A percentile compares a stretch with the other conserved stretches of the same genome.
These are phyloP conservation scores for Acrocephalus arundinaceus DNA, from an alignment of 2,113 vertebrate genomes.

Conservation along the genomic window DNA sequence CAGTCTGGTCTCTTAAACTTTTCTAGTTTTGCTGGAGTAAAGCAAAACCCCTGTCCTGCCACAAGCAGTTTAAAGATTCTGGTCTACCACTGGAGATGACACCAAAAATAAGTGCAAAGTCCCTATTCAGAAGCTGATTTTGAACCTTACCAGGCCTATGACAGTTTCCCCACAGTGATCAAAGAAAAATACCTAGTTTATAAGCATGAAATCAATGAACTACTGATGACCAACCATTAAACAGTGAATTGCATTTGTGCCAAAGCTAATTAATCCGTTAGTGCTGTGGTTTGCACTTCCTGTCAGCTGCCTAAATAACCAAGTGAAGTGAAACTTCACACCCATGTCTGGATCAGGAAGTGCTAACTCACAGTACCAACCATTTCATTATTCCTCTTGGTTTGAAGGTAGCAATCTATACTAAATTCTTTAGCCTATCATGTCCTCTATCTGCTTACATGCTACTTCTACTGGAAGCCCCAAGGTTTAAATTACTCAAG, in stretches of 20 bases:
- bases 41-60: not conserved
- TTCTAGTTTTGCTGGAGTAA: not conserved
- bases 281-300: constrained; percentile 31
- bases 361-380: not conserved
- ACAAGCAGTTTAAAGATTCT: not conserved
- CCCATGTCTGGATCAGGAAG: not conserved
- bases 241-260: not conserved
- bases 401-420: not conserved
- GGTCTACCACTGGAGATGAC: not conserved
- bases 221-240: not conserved
- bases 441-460: not conserved
- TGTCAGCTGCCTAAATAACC: constrained; percentile 23
- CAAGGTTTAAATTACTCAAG: not conserved
- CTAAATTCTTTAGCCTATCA: not conserved
- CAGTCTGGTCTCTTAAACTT: not conserved
- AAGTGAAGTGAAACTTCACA: constrained; percentile 49
- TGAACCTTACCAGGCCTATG: not conserved
- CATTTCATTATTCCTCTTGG: not conserved
- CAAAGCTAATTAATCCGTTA: constrained; percentile 24
- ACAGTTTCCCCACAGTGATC: not conserved
- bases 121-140: not conserved
- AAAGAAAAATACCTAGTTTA: not conserved
- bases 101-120: not conserved
- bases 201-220: not conserved
- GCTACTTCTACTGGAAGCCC: not conserved